Evolutionary conservation across 2,888 invertebrate genomes (phyloP).

Genomic region (Melangyna quadrimaculata): DNA sequence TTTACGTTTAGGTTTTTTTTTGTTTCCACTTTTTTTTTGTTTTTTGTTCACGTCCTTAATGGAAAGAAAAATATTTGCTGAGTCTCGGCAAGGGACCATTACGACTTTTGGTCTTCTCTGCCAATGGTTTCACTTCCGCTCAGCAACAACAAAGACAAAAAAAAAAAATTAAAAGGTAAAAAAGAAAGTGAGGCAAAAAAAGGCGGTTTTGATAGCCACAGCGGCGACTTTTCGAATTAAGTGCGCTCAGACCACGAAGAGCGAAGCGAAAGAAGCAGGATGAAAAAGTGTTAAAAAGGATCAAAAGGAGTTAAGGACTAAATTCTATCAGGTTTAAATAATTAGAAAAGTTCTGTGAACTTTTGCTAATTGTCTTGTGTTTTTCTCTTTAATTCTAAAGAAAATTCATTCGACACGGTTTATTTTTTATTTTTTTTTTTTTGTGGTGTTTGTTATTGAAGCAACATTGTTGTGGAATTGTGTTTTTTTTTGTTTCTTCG

Average conservation of each 20-base stretch:
- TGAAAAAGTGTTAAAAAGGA: conserved; percentile 64
- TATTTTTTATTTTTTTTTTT: neutral
- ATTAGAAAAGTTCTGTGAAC: conserved; percentile 70
- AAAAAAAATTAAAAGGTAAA: neutral
- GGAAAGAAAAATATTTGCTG: conserved; percentile 69
- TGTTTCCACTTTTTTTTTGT: neutral
- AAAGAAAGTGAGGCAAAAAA: neutral
- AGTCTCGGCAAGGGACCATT: conserved; percentile 69
- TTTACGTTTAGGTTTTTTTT: neutral
- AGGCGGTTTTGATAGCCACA: conserved; percentile 37
- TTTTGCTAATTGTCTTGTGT: conserved; percentile 69
- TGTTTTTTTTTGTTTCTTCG: conserved; percentile 10
- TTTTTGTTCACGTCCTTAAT: conserved; percentile 10
- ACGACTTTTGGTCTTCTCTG: conserved; percentile 66
- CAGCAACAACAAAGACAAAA: neutral
- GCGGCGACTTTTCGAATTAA: conserved; percentile 67
- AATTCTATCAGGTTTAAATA: conserved; percentile 72
- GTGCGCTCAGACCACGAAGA: conserved; percentile 51
- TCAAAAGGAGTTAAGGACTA: conserved; percentile 66
- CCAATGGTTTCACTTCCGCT: conserved; percentile 61
- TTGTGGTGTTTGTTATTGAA: conserved; percentile 13
- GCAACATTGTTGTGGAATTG: conserved; percentile 58
- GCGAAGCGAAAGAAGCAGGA: conserved; percentile 12
- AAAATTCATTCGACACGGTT: conserved; percentile 7
- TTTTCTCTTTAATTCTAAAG: conserved; percentile 56